A percentile compares a stretch with the other conserved stretches of the same genome.
These are phyloP conservation scores for Dorcus parallelipipedus DNA, from an alignment of 2,888 invertebrate species.

Conservation along the genomic window DNA sequence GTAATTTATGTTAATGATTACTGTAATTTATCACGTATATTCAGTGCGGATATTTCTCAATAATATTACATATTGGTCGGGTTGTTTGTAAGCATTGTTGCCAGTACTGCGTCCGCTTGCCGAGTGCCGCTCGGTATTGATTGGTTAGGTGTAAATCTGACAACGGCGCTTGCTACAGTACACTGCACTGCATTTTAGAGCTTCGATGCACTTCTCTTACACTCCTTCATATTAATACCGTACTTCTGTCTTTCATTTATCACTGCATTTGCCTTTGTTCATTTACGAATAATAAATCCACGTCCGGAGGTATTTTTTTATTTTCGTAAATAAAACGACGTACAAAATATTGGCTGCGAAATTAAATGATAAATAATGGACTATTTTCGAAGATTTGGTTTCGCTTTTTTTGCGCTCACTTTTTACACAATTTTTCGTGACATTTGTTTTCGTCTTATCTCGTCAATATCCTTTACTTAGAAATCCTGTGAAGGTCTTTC, in stretches of 20 bases:
- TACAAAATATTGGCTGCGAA: too few species aligned
- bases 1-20: slow-evolving; percentile 9
- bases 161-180: slow-evolving; percentile 45
- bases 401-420: neutral
- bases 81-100: slow-evolving; percentile 30
- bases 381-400: neutral
- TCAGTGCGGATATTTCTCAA: neutral
- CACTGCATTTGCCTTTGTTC: neutral
- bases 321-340: neutral
- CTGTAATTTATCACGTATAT: slow-evolving; percentile 4
- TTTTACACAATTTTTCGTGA: neutral
- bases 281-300: neutral
- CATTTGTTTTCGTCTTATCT: too few species aligned
- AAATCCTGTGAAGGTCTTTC: too few species aligned
- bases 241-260: slow-evolving; percentile 11
- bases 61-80: slow-evolving; percentile 20
- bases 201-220: slow-evolving; percentile 16
- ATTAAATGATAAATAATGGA: too few species aligned
- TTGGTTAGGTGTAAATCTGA: slow-evolving; percentile 38
- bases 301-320: neutral
- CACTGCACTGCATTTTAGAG: slow-evolving; percentile 40
- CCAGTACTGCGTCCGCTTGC: slow-evolving; percentile 24
- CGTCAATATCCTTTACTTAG: too few species aligned
- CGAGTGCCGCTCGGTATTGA: slow-evolving; percentile 44
- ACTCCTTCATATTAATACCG: slow-evolving; percentile 12